Base-by-base conservation (phyloP, 2,113 vertebrate genomes). In the Paralichthys olivaceus region DNA sequence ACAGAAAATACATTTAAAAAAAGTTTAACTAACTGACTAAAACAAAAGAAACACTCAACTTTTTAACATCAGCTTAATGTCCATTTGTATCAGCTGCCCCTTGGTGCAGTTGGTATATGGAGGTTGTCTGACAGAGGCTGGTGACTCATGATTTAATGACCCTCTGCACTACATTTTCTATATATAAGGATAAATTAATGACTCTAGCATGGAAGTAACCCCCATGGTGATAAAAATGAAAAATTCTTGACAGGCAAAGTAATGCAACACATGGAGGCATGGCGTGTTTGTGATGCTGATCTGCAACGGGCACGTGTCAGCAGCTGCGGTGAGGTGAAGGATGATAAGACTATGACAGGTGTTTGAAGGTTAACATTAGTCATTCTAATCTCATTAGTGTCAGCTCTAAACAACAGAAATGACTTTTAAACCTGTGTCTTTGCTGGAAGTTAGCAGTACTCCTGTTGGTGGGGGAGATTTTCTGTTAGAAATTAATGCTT, bases 291-390 rank as follows among this genome's bases (percentile, higher is more conserved):
- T 37, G 40, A 64, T 77, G 76, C 28, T 72, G 69, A 83, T 84
- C 59, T 73, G 56, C 49, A 57, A 29, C 76, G 67, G 74, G 61
- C 17, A 26, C 19, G 40, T 66, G 60, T 54, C 54, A 69, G 64
- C 62, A 59, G 60, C 51, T 34, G 19, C 58, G 47, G 37, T 7
- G 67, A 49, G 64, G 49, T 69, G 69, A 82, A 34, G 19, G 34
- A 70, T 67, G 71, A 77, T 70, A 59, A 75, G 22, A 72, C 34
- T 8, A 63, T 68, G 61, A 79, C 69, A 66, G 59, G 54, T 72
- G 69, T 69, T 49, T 84, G 66, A 81, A 65, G 72, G 57, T 87
- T 75, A 54, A 25, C 64, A 80, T 83, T 51, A 55, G 57, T 83
- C 84, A 77, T 67, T 69, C 40, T 77, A 7, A 32, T 72, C 72